Percentiles rank a stretch among this genome's conserved stretches.
phyloP scores from a whole-genome alignment of 2,113 vertebrate genomes.

The Tympanuchus pallidicinctus region DNA sequence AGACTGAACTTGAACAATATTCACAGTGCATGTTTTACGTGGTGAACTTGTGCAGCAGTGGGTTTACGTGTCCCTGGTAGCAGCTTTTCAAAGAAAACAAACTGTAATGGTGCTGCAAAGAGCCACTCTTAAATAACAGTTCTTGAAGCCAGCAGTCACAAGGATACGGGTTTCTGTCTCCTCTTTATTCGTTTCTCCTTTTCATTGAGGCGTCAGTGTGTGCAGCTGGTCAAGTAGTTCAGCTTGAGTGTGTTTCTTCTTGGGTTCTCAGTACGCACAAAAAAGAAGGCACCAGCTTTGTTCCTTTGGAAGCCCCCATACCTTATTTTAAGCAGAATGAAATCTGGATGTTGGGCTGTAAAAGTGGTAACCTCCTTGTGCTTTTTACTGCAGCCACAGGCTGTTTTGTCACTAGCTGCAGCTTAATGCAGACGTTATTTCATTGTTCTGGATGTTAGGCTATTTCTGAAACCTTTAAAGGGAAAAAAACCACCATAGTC shows the following conservation, averaged over 20 bases:
- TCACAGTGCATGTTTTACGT: neutral
- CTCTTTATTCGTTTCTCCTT: neutral
- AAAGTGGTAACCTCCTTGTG: neutral
- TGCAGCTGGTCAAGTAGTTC: neutral
- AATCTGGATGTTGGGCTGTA: neutral
- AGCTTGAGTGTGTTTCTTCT: neutral
- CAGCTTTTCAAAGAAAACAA: neutral
- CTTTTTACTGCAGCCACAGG: neutral
- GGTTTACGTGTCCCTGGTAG: neutral
- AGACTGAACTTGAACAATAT: neutral
- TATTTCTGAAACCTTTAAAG: neutral
- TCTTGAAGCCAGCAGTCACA: neutral
- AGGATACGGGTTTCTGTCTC: neutral
- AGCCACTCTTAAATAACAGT: neutral
- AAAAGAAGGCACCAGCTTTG: neutral
- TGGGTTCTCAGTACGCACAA: neutral
- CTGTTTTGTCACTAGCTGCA: neutral
- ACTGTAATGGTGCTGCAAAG: neutral
- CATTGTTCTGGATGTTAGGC: neutral
- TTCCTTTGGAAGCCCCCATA: neutral
- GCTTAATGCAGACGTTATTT: neutral
- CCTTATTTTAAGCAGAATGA: fast-evolving
- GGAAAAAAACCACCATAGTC: neutral
- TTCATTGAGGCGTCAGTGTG: neutral
- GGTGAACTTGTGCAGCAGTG: neutral